phyloP scores from a whole-genome alignment of 2,797 vertebrate genomes.

The Eptatretus atami region DNA sequence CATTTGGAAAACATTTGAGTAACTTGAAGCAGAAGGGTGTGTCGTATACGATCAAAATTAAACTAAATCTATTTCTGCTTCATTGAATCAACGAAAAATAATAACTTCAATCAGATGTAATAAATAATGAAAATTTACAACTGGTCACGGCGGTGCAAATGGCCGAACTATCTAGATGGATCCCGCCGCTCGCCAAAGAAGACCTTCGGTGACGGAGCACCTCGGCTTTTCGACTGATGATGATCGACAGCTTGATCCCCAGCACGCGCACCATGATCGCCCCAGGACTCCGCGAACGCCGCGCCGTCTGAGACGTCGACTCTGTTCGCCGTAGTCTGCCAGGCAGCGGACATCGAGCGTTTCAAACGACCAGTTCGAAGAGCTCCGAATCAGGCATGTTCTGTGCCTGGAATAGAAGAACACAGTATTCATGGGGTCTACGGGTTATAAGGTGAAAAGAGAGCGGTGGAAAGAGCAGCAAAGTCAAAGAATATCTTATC shows the following conservation, averaged over 20 bases:
- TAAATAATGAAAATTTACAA: no score
- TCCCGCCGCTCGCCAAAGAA: neutral
- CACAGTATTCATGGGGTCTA: no score
- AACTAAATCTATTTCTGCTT: no score
- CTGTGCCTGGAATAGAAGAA: constrained; percentile 27
- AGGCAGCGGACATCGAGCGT: constrained; percentile 75
- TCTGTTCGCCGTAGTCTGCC: constrained; percentile 84
- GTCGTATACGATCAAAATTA: no score
- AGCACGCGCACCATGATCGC: constrained; percentile 89
- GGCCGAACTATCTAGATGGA: neutral
- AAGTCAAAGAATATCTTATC: neutral
- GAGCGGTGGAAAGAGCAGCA: neutral
- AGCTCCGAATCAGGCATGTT: constrained; percentile 85
- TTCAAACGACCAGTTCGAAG: constrained; percentile 81
- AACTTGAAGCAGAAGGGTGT: no score
- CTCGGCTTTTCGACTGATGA: constrained; percentile 87
- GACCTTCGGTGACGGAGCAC: constrained; percentile 83
- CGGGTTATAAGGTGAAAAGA: no score
- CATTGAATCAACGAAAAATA: no score
- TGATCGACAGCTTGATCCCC: constrained; percentile 77
- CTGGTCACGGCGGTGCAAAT: no score
- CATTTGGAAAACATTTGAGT: no score
- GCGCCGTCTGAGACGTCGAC: constrained; percentile 92
- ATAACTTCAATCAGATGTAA: no score
- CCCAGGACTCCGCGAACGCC: constrained; percentile 79